Evolutionary conservation across 2,888 invertebrate species (phyloP), one percentile per base, ranked within the genome.

Genomic region (Pristionchus entomophagus): DNA sequence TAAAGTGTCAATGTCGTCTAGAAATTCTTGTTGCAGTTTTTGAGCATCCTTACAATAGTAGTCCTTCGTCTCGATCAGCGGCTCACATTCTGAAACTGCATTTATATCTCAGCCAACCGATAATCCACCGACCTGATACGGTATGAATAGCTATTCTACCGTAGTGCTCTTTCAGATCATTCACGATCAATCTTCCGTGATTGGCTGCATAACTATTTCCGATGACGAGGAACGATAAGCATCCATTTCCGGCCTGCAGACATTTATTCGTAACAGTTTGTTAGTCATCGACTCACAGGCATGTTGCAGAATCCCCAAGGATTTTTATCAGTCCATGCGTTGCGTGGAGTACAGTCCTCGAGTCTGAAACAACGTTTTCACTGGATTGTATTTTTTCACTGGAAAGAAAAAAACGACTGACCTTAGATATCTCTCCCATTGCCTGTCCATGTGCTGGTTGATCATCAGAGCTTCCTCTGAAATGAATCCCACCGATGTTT

Each of bases 81-180:
- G 78, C 10, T 80, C 78, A 10, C 78, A 80, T 80, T 80, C 78
- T 80, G 17, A 19, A 80, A n/a, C n/a, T n/a, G n/a, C n/a, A n/a
- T n/a, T n/a, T n/a, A n/a, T n/a, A n/a, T 59, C n/a, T 26, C 22
- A 59, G n/a, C n/a, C 6, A 22, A 26, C 4, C 10, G 35, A 65
- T 17, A 65, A 65, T 19, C 14, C 4, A 19, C n/a, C 26, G 14
- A 80, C 78, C 78, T 0, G 78, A 80, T 51, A 80, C 78, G 19
- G 78, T 51, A 32, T 80, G 78, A 0, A 80, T 51, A 17, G 51
- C 51, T 19, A 80, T 80, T 32, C 51, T 80, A 6, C 32, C 32
- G 35, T 80, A 80, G 35, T 80, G 51, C 10, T 80, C 32, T 22
- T 80, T 80, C 51, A 80, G 32, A 51, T 80, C 29, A 10, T 80